phyloP scores from a whole-genome alignment of 2,797 vertebrate species.

The Botia kubotai region DNA sequence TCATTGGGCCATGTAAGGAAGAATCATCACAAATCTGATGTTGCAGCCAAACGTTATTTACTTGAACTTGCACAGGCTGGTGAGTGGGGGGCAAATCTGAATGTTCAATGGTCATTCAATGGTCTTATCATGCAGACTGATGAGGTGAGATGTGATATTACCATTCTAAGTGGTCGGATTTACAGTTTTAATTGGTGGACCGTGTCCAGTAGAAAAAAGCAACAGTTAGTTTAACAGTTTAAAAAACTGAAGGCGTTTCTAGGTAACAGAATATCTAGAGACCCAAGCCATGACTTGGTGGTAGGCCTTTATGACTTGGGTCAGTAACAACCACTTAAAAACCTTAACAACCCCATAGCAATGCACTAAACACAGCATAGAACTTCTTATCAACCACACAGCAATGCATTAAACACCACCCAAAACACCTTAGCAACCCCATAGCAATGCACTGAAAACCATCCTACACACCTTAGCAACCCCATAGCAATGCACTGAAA shows the following conservation, averaged over 20 bases:
- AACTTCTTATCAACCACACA: background rate
- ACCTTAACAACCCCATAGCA: background rate
- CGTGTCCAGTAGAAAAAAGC: no score
- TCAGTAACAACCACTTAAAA: background rate
- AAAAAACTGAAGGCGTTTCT: no score
- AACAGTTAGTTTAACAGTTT: background rate
- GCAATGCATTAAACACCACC: background rate
- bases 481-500: background rate
- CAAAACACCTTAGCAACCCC: background rate
- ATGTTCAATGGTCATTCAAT: background rate
- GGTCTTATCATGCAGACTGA: background rate
- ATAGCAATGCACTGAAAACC: background rate
- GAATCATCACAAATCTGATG: slow-evolving; percentile 11
- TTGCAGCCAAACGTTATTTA: slow-evolving; percentile 31
- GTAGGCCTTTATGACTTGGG: no score
- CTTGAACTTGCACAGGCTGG: background rate
- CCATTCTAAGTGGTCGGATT: background rate
- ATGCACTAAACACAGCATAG: background rate
- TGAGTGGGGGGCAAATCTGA: background rate
- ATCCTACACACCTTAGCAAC: background rate
- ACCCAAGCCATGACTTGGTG: no score
- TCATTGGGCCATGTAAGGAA: slow-evolving; percentile 17
- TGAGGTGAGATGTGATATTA: background rate
- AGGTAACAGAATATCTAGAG: no score
- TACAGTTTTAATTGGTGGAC: background rate